A percentile compares a stretch with the other conserved stretches of the same genome.
Evolutionary conservation across 1,140 invertebrate species (phyloP).

Genomic region (Megathymus violae): DNA sequence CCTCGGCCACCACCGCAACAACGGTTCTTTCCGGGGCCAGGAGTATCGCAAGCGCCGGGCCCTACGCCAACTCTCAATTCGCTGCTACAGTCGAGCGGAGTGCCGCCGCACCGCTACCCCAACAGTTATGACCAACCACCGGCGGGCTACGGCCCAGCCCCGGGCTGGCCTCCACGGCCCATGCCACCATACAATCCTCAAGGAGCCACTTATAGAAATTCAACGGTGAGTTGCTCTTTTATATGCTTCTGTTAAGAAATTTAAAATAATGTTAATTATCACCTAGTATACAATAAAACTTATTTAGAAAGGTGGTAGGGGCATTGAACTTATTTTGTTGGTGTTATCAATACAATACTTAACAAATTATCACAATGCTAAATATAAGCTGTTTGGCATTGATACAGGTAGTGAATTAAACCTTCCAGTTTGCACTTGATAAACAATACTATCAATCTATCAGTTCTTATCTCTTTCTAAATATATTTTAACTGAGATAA

Average conservation of each 20-base stretch:
- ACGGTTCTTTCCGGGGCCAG: slow-evolving; percentile 87
- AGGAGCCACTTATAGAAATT: slow-evolving; percentile 79
- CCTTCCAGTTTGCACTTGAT: neutral
- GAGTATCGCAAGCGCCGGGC: slow-evolving; percentile 90
- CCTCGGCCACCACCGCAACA: slow-evolving; percentile 78
- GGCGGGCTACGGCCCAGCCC: slow-evolving; percentile 69
- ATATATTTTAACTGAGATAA: neutral
- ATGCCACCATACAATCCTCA: slow-evolving; percentile 83
- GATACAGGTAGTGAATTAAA: neutral
- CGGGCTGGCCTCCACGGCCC: slow-evolving; percentile 77
- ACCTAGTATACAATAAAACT: slow-evolving; percentile 5
- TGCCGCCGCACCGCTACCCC: slow-evolving; percentile 84
- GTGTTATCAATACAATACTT: neutral
- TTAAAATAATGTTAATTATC: neutral
- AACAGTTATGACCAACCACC: slow-evolving; percentile 78
- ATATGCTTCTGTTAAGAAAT: slow-evolving; percentile 1
- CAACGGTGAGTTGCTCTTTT: slow-evolving; percentile 68
- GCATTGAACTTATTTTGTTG: neutral
- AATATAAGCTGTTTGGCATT: slow-evolving; percentile 3
- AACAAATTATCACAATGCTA: slow-evolving; percentile 4
- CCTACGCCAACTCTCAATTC: slow-evolving; percentile 96
- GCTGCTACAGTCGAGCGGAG: slow-evolving; percentile 92
- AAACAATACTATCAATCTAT: slow-evolving; percentile 4
- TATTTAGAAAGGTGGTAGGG: neutral
- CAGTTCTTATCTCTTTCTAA: slow-evolving; percentile 2